Base-by-base conservation (phyloP, 37 sponge, comb jelly and placozoan species). In the Eunapius fragilis region DNA sequence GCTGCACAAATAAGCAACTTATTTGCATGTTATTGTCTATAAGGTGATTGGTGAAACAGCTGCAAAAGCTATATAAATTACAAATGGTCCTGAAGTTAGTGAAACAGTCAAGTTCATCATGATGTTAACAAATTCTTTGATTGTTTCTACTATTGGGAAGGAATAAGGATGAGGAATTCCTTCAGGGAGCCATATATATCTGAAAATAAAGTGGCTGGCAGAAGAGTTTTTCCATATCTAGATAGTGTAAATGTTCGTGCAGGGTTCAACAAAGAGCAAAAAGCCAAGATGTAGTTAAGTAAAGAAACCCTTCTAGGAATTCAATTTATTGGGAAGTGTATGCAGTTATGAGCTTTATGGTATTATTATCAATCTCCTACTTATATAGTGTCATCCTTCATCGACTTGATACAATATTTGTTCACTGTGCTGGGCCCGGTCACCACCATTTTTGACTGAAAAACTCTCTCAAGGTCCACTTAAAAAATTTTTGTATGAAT, bases 1-100 rank as follows among this genome's bases (percentile, higher is more conserved):
- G 90, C 90, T 45, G 81, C 85, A 26, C 81, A 89, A 82, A 85
- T 89, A 74, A 7, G 47, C 4, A 45, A 45, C 58, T 58, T 58
- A 58, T 58, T 58, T 58, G 14, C 58, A 17, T 58, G 58, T 12
- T 58, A 58, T 19, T 17, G n/a, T n/a, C 58, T 58, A 17, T 58
- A 12, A 72, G 74, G 74, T 33, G 74, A n/a, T 72, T 13, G 25
- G 74, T 72, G 74, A 72, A 72, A 72, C 74, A 17, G 74, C 25
- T 72, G 74, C 74, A 34, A 72, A 72, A 14, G 74, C 14, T 22
- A 72, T 72, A 9, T 10, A 34, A 34, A 72, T 33, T 72, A 34
- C 32, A 34, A 34, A 34, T 72, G 74, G 74, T 72, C 31, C 30
- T 35, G 74, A 5, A 72, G 72, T 12, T 13, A 34, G 31, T 72